phyloP scores from a whole-genome alignment of 1,140 invertebrate genomes.

The Subanguina moxae region DNA sequence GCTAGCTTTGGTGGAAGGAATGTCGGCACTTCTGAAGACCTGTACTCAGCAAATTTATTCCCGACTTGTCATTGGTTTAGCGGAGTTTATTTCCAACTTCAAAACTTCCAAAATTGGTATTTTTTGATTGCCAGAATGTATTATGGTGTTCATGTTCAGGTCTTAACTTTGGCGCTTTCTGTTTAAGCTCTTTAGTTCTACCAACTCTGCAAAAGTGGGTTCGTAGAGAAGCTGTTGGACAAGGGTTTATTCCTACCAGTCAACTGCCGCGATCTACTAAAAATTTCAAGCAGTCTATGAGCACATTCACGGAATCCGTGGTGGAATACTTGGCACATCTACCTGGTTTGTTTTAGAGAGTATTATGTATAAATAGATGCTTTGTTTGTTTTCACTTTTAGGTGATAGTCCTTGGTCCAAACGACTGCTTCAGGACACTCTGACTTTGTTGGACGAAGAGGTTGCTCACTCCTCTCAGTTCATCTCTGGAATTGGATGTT shows the following conservation, averaged over 20 bases:
- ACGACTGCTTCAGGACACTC: neutral
- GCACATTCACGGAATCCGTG: slow-evolving; percentile 17
- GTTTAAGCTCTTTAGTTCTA: slow-evolving; percentile 11
- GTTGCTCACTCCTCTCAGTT: slow-evolving; percentile 26
- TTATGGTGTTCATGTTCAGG: slow-evolving; percentile 5
- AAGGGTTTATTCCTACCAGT: slow-evolving; percentile 14
- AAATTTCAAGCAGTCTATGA: slow-evolving; percentile 17
- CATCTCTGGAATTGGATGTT: slow-evolving; percentile 21
- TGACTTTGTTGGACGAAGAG: slow-evolving; percentile 24
- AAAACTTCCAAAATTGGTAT: slow-evolving; percentile 1
- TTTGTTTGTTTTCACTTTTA: no score
- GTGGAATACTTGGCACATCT: slow-evolving; percentile 8
- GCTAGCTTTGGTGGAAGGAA: slow-evolving; percentile 18
- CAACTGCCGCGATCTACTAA: slow-evolving; percentile 8
- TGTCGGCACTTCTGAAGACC: neutral
- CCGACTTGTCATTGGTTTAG: neutral
- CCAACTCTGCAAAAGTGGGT: slow-evolving; percentile 21
- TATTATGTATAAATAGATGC: no score
- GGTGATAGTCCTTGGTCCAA: no score
- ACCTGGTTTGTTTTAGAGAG: no score
- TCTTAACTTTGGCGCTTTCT: slow-evolving; percentile 11
- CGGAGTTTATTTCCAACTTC: slow-evolving; percentile 7
- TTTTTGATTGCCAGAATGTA: neutral
- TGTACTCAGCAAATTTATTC: slow-evolving; percentile 19
- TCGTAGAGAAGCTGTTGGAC: slow-evolving; percentile 10